These are phyloP conservation scores for Theretra japonica DNA, from an alignment of 2,888 invertebrate genomes.

Conservation along the genomic window DNA sequence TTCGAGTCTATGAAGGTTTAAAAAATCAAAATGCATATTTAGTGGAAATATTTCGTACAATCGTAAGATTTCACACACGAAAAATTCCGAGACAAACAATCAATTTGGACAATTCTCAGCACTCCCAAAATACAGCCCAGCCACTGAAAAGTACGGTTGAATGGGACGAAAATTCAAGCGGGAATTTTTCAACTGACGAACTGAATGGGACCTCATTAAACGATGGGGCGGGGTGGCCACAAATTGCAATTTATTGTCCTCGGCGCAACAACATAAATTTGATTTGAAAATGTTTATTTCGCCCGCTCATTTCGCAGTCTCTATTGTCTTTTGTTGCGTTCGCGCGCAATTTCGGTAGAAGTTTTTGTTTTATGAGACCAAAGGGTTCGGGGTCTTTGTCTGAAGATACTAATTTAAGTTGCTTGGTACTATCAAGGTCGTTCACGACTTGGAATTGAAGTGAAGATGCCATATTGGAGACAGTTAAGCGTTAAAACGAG, in stretches of 20 bases:
- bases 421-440: conserved; percentile 2
- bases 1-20: too few relatives aligned
- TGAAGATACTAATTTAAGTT: neutral
- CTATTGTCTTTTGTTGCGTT: conserved; percentile 30
- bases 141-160: neutral
- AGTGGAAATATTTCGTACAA: too few relatives aligned
- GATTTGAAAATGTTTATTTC: conserved; percentile 42
- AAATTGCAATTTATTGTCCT: conserved; percentile 38
- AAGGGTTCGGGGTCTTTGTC: conserved; percentile 18
- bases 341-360: conserved; percentile 15
- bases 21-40: too few relatives aligned
- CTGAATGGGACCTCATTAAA: conserved; percentile 38
- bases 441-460: neutral
- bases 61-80: too few relatives aligned
- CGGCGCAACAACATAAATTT: conserved; percentile 42
- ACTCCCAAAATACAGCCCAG: neutral
- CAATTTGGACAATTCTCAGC: neutral
- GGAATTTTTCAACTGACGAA: conserved; percentile 14
- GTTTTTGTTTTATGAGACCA: conserved; percentile 5
- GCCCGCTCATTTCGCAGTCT: conserved; percentile 23
- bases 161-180: conserved; percentile 10
- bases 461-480: neutral
- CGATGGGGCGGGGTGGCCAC: conserved; percentile 28
- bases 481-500: neutral
- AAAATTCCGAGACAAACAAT: neutral